Evolutionary conservation across 2,797 vertebrate species (phyloP).

Genomic region (Nasua narica): DNA sequence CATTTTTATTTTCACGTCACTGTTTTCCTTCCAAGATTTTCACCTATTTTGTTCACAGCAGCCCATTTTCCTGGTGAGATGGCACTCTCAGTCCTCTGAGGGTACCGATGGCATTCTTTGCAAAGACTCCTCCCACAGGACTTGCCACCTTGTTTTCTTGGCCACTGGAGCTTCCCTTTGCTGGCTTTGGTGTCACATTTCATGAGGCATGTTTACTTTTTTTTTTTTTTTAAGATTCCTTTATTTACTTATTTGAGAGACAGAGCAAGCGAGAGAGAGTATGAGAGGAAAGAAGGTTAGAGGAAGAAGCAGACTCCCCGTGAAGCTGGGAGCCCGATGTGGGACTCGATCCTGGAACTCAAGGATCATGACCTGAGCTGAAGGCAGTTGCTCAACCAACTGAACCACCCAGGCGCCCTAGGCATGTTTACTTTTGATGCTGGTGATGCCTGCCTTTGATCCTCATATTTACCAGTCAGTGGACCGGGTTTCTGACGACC

Average conservation of each 20-base stretch:
- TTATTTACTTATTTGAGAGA: too few species aligned
- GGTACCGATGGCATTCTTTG: not conserved
- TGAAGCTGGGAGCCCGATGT: too few species aligned
- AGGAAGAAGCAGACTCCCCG: too few species aligned
- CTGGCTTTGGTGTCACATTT: not conserved
- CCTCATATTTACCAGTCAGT: not conserved
- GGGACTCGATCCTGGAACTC: too few species aligned
- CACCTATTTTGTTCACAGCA: not conserved
- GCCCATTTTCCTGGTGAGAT: not conserved
- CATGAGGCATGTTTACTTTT: too few species aligned
- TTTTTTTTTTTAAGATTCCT: too few species aligned
- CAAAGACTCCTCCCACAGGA: accelerated
- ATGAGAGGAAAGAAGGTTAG: too few species aligned
- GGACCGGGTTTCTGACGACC: not conserved
- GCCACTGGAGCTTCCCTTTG: not conserved
- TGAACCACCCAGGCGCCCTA: too few species aligned
- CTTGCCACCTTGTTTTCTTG: not conserved
- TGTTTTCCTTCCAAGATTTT: not conserved
- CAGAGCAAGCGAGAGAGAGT: too few species aligned
- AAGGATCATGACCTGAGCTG: too few species aligned
- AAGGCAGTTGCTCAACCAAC: too few species aligned
- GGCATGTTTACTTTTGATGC: not conserved
- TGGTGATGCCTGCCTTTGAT: not conserved
- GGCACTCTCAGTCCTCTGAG: not conserved
- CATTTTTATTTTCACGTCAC: not conserved